Conservation (phyloP, 2,888 invertebrate genomes). For the Choreutis nemorana region DNA sequence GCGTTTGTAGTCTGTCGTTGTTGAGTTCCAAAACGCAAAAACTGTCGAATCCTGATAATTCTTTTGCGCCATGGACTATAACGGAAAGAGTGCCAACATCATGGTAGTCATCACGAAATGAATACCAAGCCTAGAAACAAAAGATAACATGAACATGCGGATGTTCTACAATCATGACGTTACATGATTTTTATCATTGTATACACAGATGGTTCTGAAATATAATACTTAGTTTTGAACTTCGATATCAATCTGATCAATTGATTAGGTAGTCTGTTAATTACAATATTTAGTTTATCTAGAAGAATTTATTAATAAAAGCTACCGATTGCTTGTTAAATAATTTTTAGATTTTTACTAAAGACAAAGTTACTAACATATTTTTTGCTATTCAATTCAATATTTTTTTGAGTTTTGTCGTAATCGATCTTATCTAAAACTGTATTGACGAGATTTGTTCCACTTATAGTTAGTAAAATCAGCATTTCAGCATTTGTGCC, state of each 20-base stretch:
- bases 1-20: conserved; percentile 92
- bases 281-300: no score
- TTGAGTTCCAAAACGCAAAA: conserved; percentile 93
- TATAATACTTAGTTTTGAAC: no score
- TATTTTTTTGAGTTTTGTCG: conserved; percentile 74
- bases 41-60: conserved; percentile 89
- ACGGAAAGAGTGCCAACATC: conserved; percentile 92
- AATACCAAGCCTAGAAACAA: conserved; percentile 51
- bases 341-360: no score
- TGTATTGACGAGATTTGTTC: conserved; percentile 84
- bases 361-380: conserved; percentile 64
- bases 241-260: no score
- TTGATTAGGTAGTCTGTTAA: no score
- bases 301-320: no score
- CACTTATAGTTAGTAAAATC: conserved; percentile 90
- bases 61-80: conserved; percentile 83
- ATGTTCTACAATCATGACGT: no score
- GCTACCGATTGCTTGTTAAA: no score
- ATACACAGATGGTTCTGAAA: no score
- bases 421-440: conserved; percentile 84
- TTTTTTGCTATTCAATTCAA: conserved; percentile 59
- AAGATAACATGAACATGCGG: background rate
- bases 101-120: conserved; percentile 28
- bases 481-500: conserved; percentile 71
- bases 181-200: no score